Percentiles rank a stretch among this genome's conserved stretches.
Conservation (phyloP, 2,113 vertebrate genomes). For the Henicopernis longicauda region DNA sequence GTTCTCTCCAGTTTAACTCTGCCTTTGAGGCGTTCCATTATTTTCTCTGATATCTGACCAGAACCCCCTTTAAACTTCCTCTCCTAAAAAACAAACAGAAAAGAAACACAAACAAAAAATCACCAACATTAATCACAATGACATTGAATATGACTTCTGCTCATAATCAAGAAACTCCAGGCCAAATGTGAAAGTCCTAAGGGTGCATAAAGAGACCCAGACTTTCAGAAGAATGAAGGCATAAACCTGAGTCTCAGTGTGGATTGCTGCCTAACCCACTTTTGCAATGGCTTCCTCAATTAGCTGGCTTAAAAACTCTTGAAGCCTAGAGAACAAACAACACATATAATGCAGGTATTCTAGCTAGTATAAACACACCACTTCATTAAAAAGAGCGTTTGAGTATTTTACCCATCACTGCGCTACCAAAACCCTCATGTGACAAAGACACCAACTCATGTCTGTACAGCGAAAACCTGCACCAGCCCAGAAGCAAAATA, state of each 20-base stretch:
- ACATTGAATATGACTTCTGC: neutral
- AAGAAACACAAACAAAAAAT: neutral
- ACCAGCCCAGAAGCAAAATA: neutral
- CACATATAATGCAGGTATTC: neutral
- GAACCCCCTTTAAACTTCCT: conserved; percentile 93
- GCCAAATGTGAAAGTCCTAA: neutral
- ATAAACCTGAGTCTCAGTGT: neutral
- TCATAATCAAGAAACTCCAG: neutral
- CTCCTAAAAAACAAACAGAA: conserved; percentile 75
- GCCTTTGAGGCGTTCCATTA: conserved; percentile 81
- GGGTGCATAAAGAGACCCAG: neutral
- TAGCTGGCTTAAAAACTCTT: neutral
- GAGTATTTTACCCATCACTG: neutral
- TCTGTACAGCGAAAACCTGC: neutral
- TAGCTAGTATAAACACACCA: neutral
- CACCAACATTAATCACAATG: neutral
- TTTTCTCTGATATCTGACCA: conserved; percentile 87
- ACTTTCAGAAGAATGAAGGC: neutral
- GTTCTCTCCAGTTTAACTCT: conserved; percentile 83
- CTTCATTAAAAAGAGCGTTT: neutral
- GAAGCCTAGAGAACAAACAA: neutral
- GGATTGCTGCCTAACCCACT: neutral
- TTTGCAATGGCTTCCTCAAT: neutral
- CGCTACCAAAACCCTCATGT: neutral
- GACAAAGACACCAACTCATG: neutral